Evolutionary conservation across 2,113 vertebrate species (phyloP).

Genomic region (Propithecus coquereli): DNA sequence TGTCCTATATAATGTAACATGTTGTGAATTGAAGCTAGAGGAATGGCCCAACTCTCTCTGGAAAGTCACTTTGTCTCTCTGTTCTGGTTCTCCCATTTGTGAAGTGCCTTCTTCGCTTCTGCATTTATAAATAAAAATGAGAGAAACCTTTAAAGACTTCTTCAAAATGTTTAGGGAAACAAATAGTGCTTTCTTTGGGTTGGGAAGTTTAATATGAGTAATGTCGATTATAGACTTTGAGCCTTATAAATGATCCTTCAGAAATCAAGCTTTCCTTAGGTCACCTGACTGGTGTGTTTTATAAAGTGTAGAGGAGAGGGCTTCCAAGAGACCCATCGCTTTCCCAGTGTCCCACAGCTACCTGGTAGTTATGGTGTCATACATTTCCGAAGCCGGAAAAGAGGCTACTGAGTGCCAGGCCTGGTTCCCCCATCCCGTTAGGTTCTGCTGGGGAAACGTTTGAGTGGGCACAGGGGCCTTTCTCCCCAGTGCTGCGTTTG

Average conservation of each 20-base stretch:
- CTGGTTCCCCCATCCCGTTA: background rate
- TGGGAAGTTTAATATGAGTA: background rate
- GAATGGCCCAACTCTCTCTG: background rate
- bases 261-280: background rate
- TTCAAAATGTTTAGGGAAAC: slow-evolving; percentile 25
- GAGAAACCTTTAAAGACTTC: background rate
- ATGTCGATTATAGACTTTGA: background rate
- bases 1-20: background rate
- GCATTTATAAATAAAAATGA: slow-evolving; percentile 45
- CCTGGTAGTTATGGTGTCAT: background rate
- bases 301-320: background rate
- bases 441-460: background rate
- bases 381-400: background rate
- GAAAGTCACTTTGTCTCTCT: slow-evolving; percentile 15
- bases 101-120: background rate
- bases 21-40: background rate
- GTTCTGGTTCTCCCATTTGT: slow-evolving; percentile 32
- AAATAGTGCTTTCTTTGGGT: slow-evolving; percentile 20
- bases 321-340: background rate
- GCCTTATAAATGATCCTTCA: background rate
- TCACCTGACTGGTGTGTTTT: background rate
- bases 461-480: background rate
- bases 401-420: background rate
- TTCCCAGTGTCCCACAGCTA: background rate
- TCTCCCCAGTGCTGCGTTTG: background rate